Conservation (phyloP, 2,113 vertebrate species). For the Vulpes ferrilata region DNA sequence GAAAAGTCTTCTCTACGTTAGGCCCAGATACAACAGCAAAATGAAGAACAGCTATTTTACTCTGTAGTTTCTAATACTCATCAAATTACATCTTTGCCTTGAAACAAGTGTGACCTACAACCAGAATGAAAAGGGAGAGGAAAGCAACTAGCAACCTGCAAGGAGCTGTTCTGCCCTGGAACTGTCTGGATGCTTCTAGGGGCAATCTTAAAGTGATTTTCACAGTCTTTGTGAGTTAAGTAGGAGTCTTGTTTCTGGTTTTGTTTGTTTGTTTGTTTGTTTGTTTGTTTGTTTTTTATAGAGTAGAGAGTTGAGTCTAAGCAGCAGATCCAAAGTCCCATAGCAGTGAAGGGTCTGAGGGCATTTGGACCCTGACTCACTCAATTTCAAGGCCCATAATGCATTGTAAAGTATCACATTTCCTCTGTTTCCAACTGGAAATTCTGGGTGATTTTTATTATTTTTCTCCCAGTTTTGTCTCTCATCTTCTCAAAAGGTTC, state of each 20-base stretch:
- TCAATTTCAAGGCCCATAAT: neutral
- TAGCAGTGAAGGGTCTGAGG: neutral
- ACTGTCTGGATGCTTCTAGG: neutral
- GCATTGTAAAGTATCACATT: neutral
- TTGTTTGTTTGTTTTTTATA: neutral
- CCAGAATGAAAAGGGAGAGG: neutral
- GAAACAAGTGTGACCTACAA: neutral
- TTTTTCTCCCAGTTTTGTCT: neutral
- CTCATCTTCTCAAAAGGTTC: neutral
- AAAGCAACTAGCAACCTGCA: neutral
- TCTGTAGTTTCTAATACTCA: neutral
- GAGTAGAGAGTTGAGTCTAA: neutral
- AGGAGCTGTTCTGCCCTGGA: neutral
- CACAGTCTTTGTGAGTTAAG: neutral
- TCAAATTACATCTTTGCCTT: neutral
- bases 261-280: no score
- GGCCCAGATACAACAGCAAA: neutral
- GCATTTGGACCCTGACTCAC: neutral
- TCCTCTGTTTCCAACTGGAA: neutral
- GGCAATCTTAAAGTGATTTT: fast-evolving
- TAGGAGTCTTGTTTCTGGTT: neutral
- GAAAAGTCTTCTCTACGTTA: neutral
- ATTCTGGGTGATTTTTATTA: neutral
- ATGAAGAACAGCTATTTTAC: neutral
- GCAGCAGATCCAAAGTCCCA: neutral